Evolutionary conservation across 2,888 invertebrate genomes (phyloP).

Genomic region (Brachyopa scutellaris): DNA sequence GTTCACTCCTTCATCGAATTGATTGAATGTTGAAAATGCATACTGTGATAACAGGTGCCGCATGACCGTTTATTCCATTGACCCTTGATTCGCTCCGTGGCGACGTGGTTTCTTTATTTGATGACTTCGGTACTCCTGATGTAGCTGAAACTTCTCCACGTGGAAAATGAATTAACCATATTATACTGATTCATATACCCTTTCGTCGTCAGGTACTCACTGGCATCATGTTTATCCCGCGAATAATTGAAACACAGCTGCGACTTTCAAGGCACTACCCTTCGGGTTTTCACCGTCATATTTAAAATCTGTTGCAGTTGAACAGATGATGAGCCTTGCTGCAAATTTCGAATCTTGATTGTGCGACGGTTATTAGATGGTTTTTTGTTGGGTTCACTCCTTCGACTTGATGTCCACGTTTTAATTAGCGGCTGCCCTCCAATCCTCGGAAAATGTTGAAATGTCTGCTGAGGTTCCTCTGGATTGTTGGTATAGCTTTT

Average conservation of each 20-base stretch:
- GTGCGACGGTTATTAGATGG: no score
- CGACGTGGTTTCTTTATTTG: no score
- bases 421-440: no score
- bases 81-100: background rate
- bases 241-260: background rate
- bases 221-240: background rate
- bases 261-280: background rate
- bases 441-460: no score
- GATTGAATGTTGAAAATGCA: constrained; percentile 2
- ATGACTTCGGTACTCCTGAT: background rate
- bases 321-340: no score
- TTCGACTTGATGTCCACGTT: no score
- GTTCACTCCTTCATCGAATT: constrained; percentile 7
- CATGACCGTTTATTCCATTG: constrained; percentile 11
- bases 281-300: background rate
- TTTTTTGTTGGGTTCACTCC: no score
- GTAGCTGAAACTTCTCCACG: background rate
- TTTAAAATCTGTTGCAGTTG: background rate
- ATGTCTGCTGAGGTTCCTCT: no score
- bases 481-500: no score
- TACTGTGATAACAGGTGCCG: background rate
- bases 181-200: background rate
- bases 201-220: background rate
- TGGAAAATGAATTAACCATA: background rate
- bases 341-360: no score